Percentiles rank a stretch among this genome's conserved stretches.
Evolutionary conservation across 2,797 vertebrate genomes (phyloP).

Genomic region (Gambelia wislizenii): DNA sequence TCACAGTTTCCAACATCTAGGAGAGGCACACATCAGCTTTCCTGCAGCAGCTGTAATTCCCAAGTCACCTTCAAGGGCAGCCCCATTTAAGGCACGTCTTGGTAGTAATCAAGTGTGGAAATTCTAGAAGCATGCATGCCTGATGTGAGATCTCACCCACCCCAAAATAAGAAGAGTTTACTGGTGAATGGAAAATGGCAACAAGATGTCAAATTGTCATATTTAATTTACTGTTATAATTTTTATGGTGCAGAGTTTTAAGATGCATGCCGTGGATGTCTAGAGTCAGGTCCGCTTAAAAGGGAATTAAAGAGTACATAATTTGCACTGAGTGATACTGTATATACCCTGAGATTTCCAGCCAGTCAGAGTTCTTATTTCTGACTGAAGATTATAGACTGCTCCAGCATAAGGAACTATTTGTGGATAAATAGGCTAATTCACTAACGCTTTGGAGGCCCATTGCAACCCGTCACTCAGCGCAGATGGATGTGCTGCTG

Average conservation of each 20-base stretch:
- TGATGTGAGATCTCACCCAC: not conserved
- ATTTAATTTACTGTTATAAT: not conserved
- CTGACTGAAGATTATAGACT: not conserved
- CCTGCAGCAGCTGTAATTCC: too few relatives aligned
- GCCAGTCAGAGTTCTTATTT: not conserved
- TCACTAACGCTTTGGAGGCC: constrained; percentile 31
- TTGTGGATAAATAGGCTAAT: constrained; percentile 46
- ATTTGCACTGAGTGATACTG: not conserved
- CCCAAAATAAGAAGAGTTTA: not conserved
- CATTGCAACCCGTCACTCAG: constrained; percentile 37
- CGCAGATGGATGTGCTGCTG: constrained; percentile 39
- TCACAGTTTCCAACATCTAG: too few relatives aligned
- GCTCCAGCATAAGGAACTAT: constrained; percentile 35
- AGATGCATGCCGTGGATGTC: not conserved
- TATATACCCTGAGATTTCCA: not conserved
- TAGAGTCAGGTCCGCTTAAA: not conserved
- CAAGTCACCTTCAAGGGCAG: too few relatives aligned
- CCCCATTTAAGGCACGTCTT: too few relatives aligned
- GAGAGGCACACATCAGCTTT: too few relatives aligned
- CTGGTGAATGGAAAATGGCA: not conserved
- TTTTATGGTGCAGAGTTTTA: not conserved
- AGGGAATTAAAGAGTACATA: not conserved
- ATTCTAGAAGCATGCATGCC: not conserved
- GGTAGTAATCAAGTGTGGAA: not conserved
- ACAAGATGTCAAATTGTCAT: not conserved